Conservation (phyloP, 2,888 invertebrate genomes). For the Strigamia transsilvanica region DNA sequence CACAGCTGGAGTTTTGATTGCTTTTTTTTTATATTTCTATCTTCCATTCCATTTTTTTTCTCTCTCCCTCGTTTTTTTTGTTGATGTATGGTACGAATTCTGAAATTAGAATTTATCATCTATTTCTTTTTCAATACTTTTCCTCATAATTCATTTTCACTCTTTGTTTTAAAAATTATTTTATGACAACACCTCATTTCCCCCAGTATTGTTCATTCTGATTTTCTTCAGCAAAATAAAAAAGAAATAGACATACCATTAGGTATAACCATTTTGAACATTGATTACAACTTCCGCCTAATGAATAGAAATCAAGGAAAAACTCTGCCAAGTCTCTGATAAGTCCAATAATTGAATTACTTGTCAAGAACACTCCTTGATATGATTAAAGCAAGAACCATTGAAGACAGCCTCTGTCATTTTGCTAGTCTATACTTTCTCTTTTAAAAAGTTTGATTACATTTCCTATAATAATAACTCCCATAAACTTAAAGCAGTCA, state of each 20-base stretch:
- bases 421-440: not conserved
- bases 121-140: constrained; percentile 27
- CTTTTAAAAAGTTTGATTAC: not conserved
- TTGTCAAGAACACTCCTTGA: constrained; percentile 32
- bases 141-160: not conserved
- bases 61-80: not conserved
- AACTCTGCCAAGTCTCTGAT: constrained; percentile 23
- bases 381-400: constrained; percentile 29
- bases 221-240: not conserved
- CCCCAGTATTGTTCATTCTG: not conserved
- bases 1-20: constrained; percentile 47
- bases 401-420: constrained; percentile 11
- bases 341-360: constrained; percentile 43
- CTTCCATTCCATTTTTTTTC: not conserved
- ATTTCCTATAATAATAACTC: not conserved
- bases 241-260: not conserved
- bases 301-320: not conserved
- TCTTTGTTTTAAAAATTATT: not conserved
- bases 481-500: not conserved
- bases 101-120: constrained; percentile 3
- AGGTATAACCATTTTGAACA: not conserved
- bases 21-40: constrained; percentile 30
- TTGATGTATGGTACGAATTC: not conserved
- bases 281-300: constrained; percentile 19
- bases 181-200: not conserved